Evolutionary conservation across 2,797 vertebrate species (phyloP).

Genomic region (Mormyrus hasselquistii): DNA sequence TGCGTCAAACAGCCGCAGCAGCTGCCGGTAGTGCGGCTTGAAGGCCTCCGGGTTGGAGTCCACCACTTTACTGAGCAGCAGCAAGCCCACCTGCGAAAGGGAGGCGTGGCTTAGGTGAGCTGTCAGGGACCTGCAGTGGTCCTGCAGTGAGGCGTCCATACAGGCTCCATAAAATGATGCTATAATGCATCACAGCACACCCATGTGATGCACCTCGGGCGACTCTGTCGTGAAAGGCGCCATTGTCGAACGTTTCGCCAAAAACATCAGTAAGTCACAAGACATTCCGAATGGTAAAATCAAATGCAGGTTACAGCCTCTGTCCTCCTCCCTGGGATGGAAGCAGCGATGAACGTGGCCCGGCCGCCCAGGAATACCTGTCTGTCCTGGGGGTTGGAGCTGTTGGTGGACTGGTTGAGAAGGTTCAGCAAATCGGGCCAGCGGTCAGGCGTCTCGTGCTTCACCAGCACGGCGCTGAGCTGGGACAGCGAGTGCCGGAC

Average conservation of each 20-base stretch:
- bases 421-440: conserved; percentile 80
- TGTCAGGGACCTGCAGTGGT: not conserved
- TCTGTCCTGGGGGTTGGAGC: conserved; percentile 64
- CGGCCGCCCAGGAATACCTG: conserved; percentile 54
- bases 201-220: not conserved
- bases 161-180: not conserved
- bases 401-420: conserved; percentile 71
- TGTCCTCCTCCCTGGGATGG: not conserved
- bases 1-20: conserved; percentile 67
- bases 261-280: not conserved
- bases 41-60: conserved; percentile 74
- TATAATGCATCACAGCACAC: not conserved
- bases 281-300: not conserved
- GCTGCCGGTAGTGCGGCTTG: conserved; percentile 67
- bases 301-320: not conserved
- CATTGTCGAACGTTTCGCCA: not conserved
- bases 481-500: conserved; percentile 81
- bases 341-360: not conserved
- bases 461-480: conserved; percentile 74
- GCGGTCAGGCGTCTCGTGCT: conserved; percentile 73
- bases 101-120: not conserved
- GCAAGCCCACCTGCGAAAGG: conserved; percentile 64
- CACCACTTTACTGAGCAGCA: conserved; percentile 76
- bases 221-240: not conserved
- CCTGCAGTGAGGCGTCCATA: not conserved